Evolutionary conservation across 1,140 invertebrate genomes (phyloP), one percentile per base, ranked within the genome.

Genomic region (Drosophila miranda): DNA sequence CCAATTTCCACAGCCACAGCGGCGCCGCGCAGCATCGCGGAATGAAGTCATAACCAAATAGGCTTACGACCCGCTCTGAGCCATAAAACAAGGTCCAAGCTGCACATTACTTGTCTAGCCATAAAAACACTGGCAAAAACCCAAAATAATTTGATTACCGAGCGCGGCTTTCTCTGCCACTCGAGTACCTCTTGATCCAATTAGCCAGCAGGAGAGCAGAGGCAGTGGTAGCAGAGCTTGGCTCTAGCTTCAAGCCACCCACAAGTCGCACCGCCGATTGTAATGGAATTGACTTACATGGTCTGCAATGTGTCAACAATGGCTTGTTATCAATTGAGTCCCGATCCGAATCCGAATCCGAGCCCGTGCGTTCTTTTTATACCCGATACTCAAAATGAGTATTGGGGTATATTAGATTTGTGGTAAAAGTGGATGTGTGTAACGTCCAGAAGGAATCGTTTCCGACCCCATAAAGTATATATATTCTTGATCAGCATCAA

Each of bases 41-140:
- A 86, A 86, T 86, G 81, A 86, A 87, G 81, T 87, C 82, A 86
- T 86, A 86, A 87, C 81, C 81, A 86, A 87, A 81, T 75, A 86
- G 62, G 77, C 63, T 75, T 41, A 51, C 48, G 45, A 79, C 44
- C 60, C 58, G 69, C 55, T 55, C 62, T 54, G 23, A 9, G 34
- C 44, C 70, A 78, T 78, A 70, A 86, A 83, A 69, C 66, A 68
- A n/a, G 50, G 16, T 34, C 3, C 16, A 48, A 48, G 49, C 58
- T 21, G 49, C 41, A 59, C 34, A 53, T 43, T 45, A 54, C 54
- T 55, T 44, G 68, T 56, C 43, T 56, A 38, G 44, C 77, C 77
- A 69, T 73, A 74, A 74, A 73, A 64, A 62, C 59, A 46, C 53
- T 53, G 59, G 52, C 49, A 54, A 28, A 63, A 30, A 28, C 30